These are phyloP conservation scores for Seriola aureovittata DNA, from an alignment of 2,113 vertebrate genomes.

Conservation along the genomic window DNA sequence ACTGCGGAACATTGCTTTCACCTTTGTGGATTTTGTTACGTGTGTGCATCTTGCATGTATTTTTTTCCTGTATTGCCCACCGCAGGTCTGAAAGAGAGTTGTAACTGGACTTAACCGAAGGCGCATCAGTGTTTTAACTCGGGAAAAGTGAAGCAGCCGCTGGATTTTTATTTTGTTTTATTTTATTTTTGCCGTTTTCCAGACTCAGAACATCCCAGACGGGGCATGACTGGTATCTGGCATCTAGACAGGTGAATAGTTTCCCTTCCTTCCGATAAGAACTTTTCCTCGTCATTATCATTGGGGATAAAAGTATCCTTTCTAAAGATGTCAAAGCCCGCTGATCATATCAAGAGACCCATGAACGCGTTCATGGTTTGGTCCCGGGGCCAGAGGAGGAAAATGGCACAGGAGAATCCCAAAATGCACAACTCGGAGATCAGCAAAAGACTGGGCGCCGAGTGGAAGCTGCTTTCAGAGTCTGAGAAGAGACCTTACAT, in stretches of 20 bases:
- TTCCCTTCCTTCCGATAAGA: constrained; percentile 68
- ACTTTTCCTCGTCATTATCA: constrained; percentile 73
- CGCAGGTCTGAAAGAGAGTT: constrained; percentile 67
- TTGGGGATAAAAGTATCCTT: constrained; percentile 63
- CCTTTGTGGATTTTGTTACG: constrained; percentile 83
- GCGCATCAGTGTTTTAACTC: constrained; percentile 68
- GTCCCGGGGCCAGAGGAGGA: constrained; percentile 97
- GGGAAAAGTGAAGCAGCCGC: constrained; percentile 57
- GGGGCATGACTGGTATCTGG: constrained; percentile 90
- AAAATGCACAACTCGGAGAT: constrained; percentile 99
- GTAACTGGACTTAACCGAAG: constrained; percentile 69
- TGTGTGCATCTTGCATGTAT: constrained; percentile 64
- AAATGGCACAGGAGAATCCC: constrained; percentile 99
- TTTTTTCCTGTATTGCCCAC: constrained; percentile 39
- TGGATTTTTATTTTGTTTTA: constrained; percentile 71
- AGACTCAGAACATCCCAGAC: constrained; percentile 67
- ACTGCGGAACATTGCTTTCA: constrained; percentile 81
- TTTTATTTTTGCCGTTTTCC: constrained; percentile 40
- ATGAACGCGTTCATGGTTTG: constrained; percentile 99
- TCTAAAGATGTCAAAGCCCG: constrained; percentile 94
- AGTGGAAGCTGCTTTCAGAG: constrained; percentile 98
- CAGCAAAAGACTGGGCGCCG: constrained; percentile 96
- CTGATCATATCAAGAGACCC: constrained; percentile 98
- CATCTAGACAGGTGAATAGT: constrained; percentile 82
- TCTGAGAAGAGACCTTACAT: constrained; percentile 99